Evolutionary conservation across 2,113 vertebrate species (phyloP).

Genomic region (Xiphophorus maculatus): DNA sequence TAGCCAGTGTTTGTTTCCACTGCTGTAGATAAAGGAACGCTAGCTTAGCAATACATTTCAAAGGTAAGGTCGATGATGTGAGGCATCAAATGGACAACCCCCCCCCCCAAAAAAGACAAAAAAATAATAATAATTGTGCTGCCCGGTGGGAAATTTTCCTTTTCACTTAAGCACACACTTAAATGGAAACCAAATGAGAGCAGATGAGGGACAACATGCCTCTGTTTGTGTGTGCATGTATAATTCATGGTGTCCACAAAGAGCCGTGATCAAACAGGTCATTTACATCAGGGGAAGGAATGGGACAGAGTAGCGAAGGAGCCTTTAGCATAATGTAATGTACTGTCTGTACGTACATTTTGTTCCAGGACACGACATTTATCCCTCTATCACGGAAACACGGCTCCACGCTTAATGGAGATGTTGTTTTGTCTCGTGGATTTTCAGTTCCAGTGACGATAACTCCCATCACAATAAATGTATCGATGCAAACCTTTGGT

Average conservation of each 20-base stretch:
- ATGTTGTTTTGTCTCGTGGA: constrained; percentile 37
- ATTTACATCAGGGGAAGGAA: constrained; percentile 45
- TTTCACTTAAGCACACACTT: constrained; percentile 27
- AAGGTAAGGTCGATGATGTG: not conserved
- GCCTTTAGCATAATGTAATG: constrained; percentile 12
- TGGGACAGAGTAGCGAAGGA: constrained; percentile 18
- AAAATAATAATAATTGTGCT: not conserved
- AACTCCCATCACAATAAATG: not conserved
- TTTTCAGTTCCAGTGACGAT: constrained; percentile 17
- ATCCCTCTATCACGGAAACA: constrained; percentile 20
- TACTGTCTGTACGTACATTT: not conserved
- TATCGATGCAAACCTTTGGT: not conserved
- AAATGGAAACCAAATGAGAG: constrained; percentile 36
- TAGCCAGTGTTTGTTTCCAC: constrained; percentile 4
- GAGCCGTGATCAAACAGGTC: constrained; percentile 36
- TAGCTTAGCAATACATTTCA: not conserved
- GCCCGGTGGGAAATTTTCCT: constrained; percentile 10
- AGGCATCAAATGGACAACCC: constrained; percentile 9
- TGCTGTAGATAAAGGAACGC: not conserved
- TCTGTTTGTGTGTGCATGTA: constrained; percentile 33
- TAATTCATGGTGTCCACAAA: constrained; percentile 54
- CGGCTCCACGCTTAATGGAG: constrained; percentile 30
- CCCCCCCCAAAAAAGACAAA: not conserved
- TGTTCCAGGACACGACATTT: constrained; percentile 8
- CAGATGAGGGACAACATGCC: constrained; percentile 11